Percentiles rank a stretch among this genome's conserved stretches.
Evolutionary conservation across 2,797 vertebrate species (phyloP).

Genomic region (Brotula barbata): DNA sequence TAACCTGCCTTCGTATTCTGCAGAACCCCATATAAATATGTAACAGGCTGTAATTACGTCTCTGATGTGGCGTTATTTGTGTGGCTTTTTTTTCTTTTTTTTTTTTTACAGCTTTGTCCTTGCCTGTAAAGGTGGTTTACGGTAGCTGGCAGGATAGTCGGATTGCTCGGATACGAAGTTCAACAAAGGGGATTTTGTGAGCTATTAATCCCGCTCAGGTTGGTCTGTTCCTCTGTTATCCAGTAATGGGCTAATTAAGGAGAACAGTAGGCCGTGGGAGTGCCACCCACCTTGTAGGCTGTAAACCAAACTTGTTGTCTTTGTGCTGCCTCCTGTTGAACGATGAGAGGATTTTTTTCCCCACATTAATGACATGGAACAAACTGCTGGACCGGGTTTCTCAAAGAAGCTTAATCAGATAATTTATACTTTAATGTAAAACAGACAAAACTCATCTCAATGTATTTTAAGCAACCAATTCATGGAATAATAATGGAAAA

Average conservation of each 20-base stretch:
- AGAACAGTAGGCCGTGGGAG: conserved; percentile 53
- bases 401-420: conserved; percentile 2
- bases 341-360: background rate
- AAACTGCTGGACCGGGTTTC: conserved; percentile 6
- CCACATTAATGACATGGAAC: conserved; percentile 20
- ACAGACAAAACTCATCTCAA: no score
- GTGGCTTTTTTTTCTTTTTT: conserved; percentile 28
- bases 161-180: conserved; percentile 42
- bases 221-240: conserved; percentile 49
- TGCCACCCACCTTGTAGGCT: conserved; percentile 59
- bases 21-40: conserved; percentile 6
- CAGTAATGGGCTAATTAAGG: conserved; percentile 67
- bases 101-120: conserved; percentile 39
- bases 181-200: conserved; percentile 63
- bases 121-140: conserved; percentile 60
- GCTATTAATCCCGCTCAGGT: conserved; percentile 56
- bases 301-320: conserved; percentile 37
- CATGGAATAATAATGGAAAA: no score
- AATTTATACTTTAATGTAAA: no score
- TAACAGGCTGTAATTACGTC: conserved; percentile 47
- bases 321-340: conserved; percentile 23
- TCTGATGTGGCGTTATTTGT: conserved; percentile 43
- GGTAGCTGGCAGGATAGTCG: conserved; percentile 43
- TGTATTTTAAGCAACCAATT: no score
- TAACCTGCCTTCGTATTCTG: background rate